Evolutionary conservation across 2,113 vertebrate genomes (phyloP), one percentile per base, ranked within the genome.

Genomic region (Chlorodrepanis virens): DNA sequence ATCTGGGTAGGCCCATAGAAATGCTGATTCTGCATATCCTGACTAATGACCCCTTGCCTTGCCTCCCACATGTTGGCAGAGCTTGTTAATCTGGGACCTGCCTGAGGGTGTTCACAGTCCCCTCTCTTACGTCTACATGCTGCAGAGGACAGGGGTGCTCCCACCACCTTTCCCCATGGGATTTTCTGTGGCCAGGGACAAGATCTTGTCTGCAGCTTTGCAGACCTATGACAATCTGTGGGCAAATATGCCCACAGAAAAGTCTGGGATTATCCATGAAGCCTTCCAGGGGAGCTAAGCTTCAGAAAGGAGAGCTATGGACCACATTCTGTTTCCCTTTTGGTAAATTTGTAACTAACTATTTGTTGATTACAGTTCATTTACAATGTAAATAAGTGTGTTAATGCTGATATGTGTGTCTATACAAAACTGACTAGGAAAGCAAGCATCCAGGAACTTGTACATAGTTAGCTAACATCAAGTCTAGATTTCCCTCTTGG

Each of bases 71-170:
- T 33, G 8, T 14, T 64, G 71, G 49, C 45, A 85, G 49, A 68
- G 7, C 0, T 44, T 63, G 4, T 80, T 75, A 54, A 56, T 60
- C 33, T 74, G 63, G 33, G 35, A 79, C 18, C 27, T 82, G 33
- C 67, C 49, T 5, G 5, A 27, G 68, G 53, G 19, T 61, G 18
- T 45, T 83, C 54, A 6, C 23, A 50, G 17, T 27, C 47, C 20
- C 22, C 18, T 39, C n/a, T 39, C 22, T 47, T 21, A 11, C 1
- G 1, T 40, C 22, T 60, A 14, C 0, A 0, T 72, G 31, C 24
- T 24, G 4, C 17, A 65, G 25, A 33, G 22, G 9, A 31, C 1
- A 1, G 21, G n/a, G 1, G 7, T 60, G 20, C 63, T 72, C 67
- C 57, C 21, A 42, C 6, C 24, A n/a, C 15, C 19, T 54, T 84